phyloP scores from a whole-genome alignment of 2,113 vertebrate species.

The Anguilla rostrata region DNA sequence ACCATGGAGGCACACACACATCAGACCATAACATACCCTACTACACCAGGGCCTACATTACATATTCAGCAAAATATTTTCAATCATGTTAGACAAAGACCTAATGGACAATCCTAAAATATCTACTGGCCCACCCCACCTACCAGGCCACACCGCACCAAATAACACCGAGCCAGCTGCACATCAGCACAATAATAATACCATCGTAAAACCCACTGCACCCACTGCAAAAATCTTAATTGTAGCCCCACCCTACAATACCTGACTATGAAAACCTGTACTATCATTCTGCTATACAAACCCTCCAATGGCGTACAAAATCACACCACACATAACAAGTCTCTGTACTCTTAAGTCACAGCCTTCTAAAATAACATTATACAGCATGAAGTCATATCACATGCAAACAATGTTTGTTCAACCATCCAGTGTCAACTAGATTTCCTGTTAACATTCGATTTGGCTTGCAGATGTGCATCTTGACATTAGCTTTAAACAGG shows the following conservation, averaged over 20 bases:
- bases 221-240: not conserved
- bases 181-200: not conserved
- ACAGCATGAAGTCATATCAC: not conserved
- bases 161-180: not conserved
- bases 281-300: too few relatives aligned
- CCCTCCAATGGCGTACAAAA: too few relatives aligned
- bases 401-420: not conserved
- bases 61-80: not conserved
- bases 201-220: not conserved
- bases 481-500: not conserved
- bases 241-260: not conserved
- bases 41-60: not conserved
- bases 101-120: not conserved
- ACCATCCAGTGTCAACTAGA: not conserved
- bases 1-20: not conserved
- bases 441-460: not conserved
- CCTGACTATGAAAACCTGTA: too few relatives aligned
- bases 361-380: too few relatives aligned
- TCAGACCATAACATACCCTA: not conserved
- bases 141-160: not conserved
- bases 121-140: not conserved
- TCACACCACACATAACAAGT: too few relatives aligned
- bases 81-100: not conserved
- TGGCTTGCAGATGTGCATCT: not conserved
- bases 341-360: too few relatives aligned